Base-by-base conservation (phyloP, 1,140 invertebrate species). In the Orussus abietinus region DNA sequence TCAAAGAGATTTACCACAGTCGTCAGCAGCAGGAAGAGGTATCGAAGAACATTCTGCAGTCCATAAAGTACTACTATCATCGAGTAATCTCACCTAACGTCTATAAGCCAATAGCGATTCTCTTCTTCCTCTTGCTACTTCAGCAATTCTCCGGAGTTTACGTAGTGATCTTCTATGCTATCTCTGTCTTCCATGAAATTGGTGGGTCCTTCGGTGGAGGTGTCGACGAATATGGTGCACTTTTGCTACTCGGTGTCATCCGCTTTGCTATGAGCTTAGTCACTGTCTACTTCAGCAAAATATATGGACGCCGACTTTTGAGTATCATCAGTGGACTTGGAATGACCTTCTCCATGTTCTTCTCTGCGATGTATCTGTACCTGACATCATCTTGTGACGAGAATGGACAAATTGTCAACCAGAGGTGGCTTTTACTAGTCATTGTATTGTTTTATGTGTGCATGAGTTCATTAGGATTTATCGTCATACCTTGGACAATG, bases 111-210 rank as follows among this genome's bases (percentile, higher is more conserved):
- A 47, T 77, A 0, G 15, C 67, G 3, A 67, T 80, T 4, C 61
- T 80, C 1, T 17, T 75, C 0, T 21, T 71, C 3, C 48, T 81
- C 11, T 75, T 82, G 44, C 12, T 76, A 0, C 64, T 80, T 3
- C 80, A 82, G 60, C 80, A 82, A 59, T 44, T 79, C 0, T 73
- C 76, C 3, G 80, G 80, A 7, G 65, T 68, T 21, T 82, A 86
- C 59, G 78, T 80, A 1, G 72, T 86, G 2, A 81, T 85, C 47
- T 85, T 85, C 53, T 86, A 85, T 53, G 79, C 82, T 0, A 76
- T 81, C 2, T 74, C 78, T 2, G 71, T 80, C 37, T 82, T 80
- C 43, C 47, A 65, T 14, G 57, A 72, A 46, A 59, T 79, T 9
- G 72, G 70, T 3, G 70, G 67, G 2, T 55, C 63, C 9, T 67